phyloP scores from a whole-genome alignment of 2,888 invertebrate species.

The Antheraea assamensis region DNA sequence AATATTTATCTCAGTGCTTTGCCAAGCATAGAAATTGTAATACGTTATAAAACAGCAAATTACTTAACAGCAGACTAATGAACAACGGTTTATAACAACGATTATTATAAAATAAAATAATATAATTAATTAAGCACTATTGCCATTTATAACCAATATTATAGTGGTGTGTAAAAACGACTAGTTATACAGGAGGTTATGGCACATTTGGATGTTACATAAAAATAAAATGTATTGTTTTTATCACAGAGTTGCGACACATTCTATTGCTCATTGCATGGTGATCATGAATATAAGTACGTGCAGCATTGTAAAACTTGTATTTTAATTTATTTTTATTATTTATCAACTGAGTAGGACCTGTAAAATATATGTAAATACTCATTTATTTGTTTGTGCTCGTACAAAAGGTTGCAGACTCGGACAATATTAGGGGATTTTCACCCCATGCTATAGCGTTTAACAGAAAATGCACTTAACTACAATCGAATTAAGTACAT shows the following conservation, averaged over 20 bases:
- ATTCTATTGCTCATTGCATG: background rate
- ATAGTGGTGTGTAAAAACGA: no score
- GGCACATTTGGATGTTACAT: background rate
- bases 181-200: background rate
- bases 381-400: slow-evolving; percentile 29
- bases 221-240: background rate
- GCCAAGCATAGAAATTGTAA: no score
- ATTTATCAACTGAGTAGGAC: background rate
- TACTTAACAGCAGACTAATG: no score
- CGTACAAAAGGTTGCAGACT: slow-evolving; percentile 24
- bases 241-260: background rate
- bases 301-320: background rate
- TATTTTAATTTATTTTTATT: background rate
- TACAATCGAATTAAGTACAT: background rate
- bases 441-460: slow-evolving; percentile 24
- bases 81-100: no score
- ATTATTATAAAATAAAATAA: no score
- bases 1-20: no score
- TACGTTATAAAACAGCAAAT: no score
- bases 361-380: slow-evolving; percentile 13
- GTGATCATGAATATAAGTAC: background rate
- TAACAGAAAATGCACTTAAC: slow-evolving; percentile 9
- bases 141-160: no score
- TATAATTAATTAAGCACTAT: background rate
- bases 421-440: slow-evolving; percentile 26